Evolutionary conservation across 2,113 vertebrate genomes (phyloP), one percentile per base, ranked within the genome.

Genomic region (Phyllostomus discolor): DNA sequence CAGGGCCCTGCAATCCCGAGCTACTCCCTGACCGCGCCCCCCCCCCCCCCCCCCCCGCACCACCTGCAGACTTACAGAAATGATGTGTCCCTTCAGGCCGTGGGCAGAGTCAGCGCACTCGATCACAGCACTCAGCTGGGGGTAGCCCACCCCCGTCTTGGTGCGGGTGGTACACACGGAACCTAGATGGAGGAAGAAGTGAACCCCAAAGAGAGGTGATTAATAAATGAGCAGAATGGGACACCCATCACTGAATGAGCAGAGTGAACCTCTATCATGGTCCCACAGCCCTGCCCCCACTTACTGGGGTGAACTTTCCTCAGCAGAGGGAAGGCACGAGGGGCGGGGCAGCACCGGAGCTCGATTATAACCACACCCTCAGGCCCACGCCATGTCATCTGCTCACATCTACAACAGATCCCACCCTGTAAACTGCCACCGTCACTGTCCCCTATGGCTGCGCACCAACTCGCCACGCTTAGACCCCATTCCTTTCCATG

Each of bases 81-180:
- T 99, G 96, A 99, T 99, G 98, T 99, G 99, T 94, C 99, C 99
- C 98, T 99, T 99, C 86, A 99, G 98, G 90, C 99, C 99, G 0
- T 99, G 99, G 64, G 99, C 99, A 7, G 99, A 99, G 98, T 99
- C 99, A 0, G 99, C 99, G 82, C 99, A 99, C 97, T 99, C 99
- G 22, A 99, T 99, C n/a, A 99, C 99, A 0, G 99, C 99, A 24
- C 99, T 99, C 88, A 99, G 98, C 96, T 99, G 99, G 2, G 99
- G 99, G 98, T 99, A 99, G 72, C 99, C 99, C 97, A 99, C 99
- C 3, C 99, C 99, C 0, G 99, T 99, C 98, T 99, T 99, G 98
- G 99, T 99, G 91, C 99, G 99, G 24, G 99, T 99, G 9, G 99
- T 99, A 67, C 99, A 99, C 95, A 99, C 99, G 0, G 99, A 99